phyloP scores from a whole-genome alignment of 2,888 invertebrate genomes.

The Volucella inflata region DNA sequence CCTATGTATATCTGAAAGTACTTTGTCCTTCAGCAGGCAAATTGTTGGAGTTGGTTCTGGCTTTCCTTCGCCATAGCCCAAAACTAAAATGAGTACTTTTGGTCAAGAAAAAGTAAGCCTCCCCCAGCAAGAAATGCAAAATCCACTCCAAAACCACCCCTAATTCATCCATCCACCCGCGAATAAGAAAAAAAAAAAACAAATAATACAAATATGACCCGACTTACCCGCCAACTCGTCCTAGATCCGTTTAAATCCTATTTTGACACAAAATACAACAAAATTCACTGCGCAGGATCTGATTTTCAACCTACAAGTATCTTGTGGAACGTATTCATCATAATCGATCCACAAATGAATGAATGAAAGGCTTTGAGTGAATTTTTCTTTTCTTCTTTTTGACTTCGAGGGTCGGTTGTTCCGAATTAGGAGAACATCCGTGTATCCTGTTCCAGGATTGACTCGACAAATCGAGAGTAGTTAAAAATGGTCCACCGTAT shows the following conservation, averaged over 20 bases:
- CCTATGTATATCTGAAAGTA: neutral
- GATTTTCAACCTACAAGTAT: neutral
- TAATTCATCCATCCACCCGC: conserved; percentile 8
- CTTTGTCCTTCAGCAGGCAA: neutral
- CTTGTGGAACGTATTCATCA: conserved; percentile 55
- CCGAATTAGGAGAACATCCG: conserved; percentile 20
- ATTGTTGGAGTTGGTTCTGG: conserved; percentile 3
- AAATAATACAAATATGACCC: neutral
- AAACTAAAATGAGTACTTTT: conserved; percentile 27
- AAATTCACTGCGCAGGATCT: conserved; percentile 15
- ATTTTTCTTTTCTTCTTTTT: conserved; percentile 12
- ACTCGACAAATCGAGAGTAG: conserved; percentile 76
- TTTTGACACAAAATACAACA: conserved; percentile 58
- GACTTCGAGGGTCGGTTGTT: neutral
- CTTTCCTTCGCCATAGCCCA: conserved; percentile 31
- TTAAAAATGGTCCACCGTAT: conserved; percentile 83
- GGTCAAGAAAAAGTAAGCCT: conserved; percentile 36
- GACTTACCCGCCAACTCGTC: conserved; percentile 40
- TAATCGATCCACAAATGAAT: conserved; percentile 62
- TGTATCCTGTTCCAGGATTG: conserved; percentile 48
- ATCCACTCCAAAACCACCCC: neutral
- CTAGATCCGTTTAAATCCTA: conserved; percentile 20
- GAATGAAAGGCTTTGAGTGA: conserved; percentile 46
- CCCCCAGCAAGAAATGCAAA: neutral
- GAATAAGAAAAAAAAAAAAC: too few species aligned